A percentile compares a stretch with the other conserved stretches of the same genome.
phyloP scores from a whole-genome alignment of 2,113 vertebrate species.

The Xyrauchen texanus region DNA sequence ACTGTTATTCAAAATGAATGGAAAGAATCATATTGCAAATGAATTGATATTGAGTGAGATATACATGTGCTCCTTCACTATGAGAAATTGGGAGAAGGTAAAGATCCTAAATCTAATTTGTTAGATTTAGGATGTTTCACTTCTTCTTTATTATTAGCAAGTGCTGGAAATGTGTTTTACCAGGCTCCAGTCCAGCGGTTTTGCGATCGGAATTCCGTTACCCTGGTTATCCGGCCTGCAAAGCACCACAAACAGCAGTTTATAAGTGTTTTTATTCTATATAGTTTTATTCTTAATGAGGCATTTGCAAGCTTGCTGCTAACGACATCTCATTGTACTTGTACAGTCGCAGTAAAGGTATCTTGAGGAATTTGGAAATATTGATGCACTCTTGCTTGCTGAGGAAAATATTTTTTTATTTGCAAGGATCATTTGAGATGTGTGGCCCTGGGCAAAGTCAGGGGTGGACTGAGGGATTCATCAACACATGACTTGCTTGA shows the following conservation, averaged over 20 bases:
- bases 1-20: constrained; percentile 29
- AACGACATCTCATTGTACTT: too few species aligned
- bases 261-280: too few species aligned
- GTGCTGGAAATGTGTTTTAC: constrained; percentile 54
- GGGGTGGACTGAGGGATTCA: constrained; percentile 14
- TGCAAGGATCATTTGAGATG: constrained; percentile 58
- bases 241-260: constrained; percentile 67
- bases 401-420: constrained; percentile 52
- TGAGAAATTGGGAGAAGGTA: constrained; percentile 44
- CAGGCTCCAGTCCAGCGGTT: constrained; percentile 52
- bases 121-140: too few species aligned
- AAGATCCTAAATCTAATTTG: constrained; percentile 45
- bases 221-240: constrained; percentile 58
- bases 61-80: constrained; percentile 23
- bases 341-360: too few species aligned
- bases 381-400: constrained; percentile 54
- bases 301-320: too few species aligned
- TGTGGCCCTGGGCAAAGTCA: constrained; percentile 45
- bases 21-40: constrained; percentile 51
- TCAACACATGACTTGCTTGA: constrained; percentile 23
- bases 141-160: constrained; percentile 47
- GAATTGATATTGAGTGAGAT: constrained; percentile 43
- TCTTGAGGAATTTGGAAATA: constrained; percentile 66
- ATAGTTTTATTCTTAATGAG: too few species aligned
- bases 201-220: constrained; percentile 62